A percentile compares a stretch with the other conserved stretches of the same genome.
These are phyloP conservation scores for Sebastiscus albofasciatus DNA, from an alignment of 2,797 vertebrate genomes.

Conservation along the genomic window DNA sequence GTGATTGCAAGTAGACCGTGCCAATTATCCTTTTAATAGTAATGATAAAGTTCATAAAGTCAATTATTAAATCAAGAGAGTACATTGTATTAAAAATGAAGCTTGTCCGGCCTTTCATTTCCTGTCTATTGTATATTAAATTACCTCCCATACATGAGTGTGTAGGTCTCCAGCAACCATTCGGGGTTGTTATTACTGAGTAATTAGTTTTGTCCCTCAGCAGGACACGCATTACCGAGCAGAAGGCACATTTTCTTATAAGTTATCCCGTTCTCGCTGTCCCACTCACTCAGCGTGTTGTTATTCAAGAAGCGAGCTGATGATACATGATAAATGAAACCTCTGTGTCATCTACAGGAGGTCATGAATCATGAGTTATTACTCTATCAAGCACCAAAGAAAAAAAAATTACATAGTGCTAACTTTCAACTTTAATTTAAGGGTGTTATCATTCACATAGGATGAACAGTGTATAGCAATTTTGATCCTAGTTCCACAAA, in stretches of 20 bases:
- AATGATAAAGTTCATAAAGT: conserved; percentile 35
- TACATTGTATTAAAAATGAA: conserved; percentile 19
- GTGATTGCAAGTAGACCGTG: neutral
- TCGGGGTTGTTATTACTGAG: conserved; percentile 57
- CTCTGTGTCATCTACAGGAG: conserved; percentile 9
- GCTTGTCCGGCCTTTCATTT: conserved; percentile 52
- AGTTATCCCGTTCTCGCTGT: conserved; percentile 12
- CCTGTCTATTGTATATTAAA: conserved; percentile 46
- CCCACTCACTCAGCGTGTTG: conserved; percentile 50
- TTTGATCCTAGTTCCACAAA: neutral
- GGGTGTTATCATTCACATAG: neutral
- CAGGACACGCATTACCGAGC: conserved; percentile 63
- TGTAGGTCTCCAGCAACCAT: conserved; percentile 29
- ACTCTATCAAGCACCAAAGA: neutral
- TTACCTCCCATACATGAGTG: conserved; percentile 22
- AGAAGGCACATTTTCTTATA: conserved; percentile 52
- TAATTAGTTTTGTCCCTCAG: conserved; percentile 67
- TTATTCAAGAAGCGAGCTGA: conserved; percentile 31
- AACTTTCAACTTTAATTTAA: neutral
- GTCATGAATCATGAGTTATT: conserved; percentile 8
- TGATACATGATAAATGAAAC: conserved; percentile 36
- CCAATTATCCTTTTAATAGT: conserved; percentile 21
- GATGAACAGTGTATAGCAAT: neutral
- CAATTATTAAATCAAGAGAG: conserved; percentile 35
- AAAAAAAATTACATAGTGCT: neutral